These are phyloP conservation scores for Podargus strigoides DNA, from an alignment of 2,797 vertebrate genomes.

Conservation along the genomic window DNA sequence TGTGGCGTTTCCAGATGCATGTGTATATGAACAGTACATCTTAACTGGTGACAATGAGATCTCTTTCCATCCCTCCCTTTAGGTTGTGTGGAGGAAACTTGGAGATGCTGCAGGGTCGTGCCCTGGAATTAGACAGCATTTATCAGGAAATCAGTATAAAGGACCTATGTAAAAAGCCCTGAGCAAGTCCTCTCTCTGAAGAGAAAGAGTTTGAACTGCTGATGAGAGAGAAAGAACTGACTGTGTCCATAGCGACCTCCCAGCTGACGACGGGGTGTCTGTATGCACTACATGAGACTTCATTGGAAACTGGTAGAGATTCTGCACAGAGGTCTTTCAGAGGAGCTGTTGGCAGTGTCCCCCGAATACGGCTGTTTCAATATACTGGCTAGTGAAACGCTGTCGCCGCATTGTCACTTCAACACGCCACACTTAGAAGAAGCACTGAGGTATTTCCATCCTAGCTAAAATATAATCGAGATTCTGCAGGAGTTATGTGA, in stretches of 20 bases:
- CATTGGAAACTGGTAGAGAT: neutral
- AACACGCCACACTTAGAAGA: slow-evolving; percentile 30
- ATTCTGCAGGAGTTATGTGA: neutral
- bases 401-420: slow-evolving; percentile 23
- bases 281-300: slow-evolving; percentile 16
- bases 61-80: slow-evolving; percentile 49
- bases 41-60: neutral
- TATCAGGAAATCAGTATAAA: slow-evolving; percentile 81
- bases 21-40: neutral
- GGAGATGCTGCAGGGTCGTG: slow-evolving; percentile 84
- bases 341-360: neutral
- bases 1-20: neutral
- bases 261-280: neutral
- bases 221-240: neutral
- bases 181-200: slow-evolving; percentile 11
- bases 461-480: slow-evolving; percentile 1
- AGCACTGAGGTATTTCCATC: slow-evolving; percentile 35
- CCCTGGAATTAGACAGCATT: slow-evolving; percentile 84
- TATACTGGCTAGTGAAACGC: neutral
- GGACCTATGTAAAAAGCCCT: slow-evolving; percentile 74
- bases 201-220: slow-evolving; percentile 13
- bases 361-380: neutral
- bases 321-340: neutral
- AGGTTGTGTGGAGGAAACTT: slow-evolving; percentile 86
- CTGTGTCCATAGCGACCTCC: slow-evolving; percentile 5